These are phyloP conservation scores for Acanthoscelides obtectus DNA, from an alignment of 2,888 invertebrate species.

Conservation along the genomic window DNA sequence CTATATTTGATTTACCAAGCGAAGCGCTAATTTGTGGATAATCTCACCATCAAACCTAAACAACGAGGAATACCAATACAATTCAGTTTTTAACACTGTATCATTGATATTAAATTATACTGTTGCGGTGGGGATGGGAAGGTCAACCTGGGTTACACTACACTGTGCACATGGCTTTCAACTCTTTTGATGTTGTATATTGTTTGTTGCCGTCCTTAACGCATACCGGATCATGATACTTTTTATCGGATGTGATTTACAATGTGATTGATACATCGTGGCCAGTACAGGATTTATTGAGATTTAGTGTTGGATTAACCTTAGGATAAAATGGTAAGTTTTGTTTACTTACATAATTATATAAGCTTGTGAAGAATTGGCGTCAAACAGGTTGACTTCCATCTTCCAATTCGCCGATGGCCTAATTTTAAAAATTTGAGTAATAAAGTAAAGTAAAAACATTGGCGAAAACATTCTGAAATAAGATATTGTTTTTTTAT, in stretches of 20 bases:
- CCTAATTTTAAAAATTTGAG: no score
- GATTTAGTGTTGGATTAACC: background rate
- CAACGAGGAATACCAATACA: background rate
- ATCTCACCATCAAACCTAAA: background rate
- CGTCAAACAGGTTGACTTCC: no score
- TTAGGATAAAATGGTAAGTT: background rate
- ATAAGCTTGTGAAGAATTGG: no score
- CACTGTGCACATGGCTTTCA: background rate
- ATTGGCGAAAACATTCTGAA: no score
- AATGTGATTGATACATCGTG: background rate
- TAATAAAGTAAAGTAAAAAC: no score
- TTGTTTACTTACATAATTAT: background rate
- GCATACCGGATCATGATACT: background rate
- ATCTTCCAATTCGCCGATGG: no score
- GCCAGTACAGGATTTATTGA: no score
- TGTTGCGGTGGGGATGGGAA: background rate
- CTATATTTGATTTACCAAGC: background rate
- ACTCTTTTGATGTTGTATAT: background rate
- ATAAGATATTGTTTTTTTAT: no score
- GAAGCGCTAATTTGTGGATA: background rate
- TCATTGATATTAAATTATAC: background rate
- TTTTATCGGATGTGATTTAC: background rate
- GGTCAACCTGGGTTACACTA: background rate
- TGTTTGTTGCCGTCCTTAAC: background rate
- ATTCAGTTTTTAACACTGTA: background rate